These are phyloP conservation scores for Aspiorhynchus laticeps DNA, from an alignment of 2,113 vertebrate genomes.

Conservation along the genomic window DNA sequence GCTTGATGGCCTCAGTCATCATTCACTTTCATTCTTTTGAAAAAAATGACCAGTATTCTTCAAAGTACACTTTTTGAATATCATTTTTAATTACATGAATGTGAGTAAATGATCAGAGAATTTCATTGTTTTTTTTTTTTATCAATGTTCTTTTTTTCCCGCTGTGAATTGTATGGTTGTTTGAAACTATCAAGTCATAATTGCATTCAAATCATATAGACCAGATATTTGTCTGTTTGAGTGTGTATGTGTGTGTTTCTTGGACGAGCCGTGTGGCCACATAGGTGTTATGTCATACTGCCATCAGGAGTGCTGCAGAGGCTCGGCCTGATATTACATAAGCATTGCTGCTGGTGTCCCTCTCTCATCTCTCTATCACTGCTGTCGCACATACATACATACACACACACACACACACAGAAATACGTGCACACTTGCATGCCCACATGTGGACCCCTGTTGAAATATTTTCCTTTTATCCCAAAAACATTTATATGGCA, in stretches of 20 bases:
- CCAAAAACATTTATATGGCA: background rate
- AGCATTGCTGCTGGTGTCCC: conserved; percentile 31
- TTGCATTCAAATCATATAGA: background rate
- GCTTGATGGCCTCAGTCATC: background rate
- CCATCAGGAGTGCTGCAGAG: conserved; percentile 39
- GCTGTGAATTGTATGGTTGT: background rate
- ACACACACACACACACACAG: background rate
- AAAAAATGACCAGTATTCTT: background rate
- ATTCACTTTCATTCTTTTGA: background rate
- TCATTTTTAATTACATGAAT: background rate
- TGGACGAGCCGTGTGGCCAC: background rate
- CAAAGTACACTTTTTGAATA: background rate
- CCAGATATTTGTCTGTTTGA: background rate
- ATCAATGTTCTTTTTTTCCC: too few relatives aligned
- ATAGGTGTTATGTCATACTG: conserved; percentile 28
- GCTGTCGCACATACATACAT: conserved; percentile 1
- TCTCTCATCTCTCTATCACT: conserved; percentile 24
- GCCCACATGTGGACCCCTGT: background rate
- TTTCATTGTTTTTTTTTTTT: too few relatives aligned
- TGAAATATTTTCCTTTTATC: background rate
- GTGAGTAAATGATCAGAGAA: background rate
- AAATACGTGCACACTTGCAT: background rate
- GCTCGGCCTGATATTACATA: conserved; percentile 44
- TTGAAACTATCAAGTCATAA: background rate
- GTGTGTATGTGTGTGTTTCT: conserved; percentile 5